Percentiles rank a stretch among this genome's conserved stretches.
Conservation (phyloP, 1,140 invertebrate species). For the Drosophila bocki region DNA sequence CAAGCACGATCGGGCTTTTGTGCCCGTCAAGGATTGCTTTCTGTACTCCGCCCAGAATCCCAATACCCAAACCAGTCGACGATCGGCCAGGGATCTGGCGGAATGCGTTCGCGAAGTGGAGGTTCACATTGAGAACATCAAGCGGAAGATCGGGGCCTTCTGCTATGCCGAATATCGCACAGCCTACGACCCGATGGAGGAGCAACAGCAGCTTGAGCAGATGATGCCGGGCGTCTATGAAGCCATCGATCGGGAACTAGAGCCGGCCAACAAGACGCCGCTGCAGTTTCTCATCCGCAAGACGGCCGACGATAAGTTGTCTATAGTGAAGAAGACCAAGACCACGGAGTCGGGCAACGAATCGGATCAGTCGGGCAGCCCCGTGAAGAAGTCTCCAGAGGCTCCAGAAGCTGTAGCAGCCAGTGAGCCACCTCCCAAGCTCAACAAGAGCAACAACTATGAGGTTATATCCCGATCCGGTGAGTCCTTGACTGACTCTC, state of each 20-base stretch:
- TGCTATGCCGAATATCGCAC: conserved; percentile 91
- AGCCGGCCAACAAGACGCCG: conserved; percentile 81
- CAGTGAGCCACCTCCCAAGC: conserved; percentile 47
- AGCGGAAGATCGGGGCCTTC: conserved; percentile 91
- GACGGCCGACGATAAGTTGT: conserved; percentile 78
- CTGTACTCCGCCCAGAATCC: conserved; percentile 91
- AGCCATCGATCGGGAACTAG: conserved; percentile 58
- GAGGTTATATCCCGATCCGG: conserved; percentile 66
- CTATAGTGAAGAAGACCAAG: conserved; percentile 80
- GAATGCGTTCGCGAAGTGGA: conserved; percentile 88
- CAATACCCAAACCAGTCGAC: conserved; percentile 84
- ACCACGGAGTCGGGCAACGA: conserved; percentile 74
- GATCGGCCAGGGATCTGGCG: conserved; percentile 86
- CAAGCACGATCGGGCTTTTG: conserved; percentile 96
- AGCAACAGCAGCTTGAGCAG: conserved; percentile 89
- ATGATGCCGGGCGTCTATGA: conserved; percentile 87
- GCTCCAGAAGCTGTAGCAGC: neutral
- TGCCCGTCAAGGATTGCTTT: conserved; percentile 93
- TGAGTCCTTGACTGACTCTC: conserved; percentile 63
- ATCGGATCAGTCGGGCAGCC: conserved; percentile 66
- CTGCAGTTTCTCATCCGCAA: conserved; percentile 82
- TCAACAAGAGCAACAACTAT: conserved; percentile 68
- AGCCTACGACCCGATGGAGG: conserved; percentile 89
- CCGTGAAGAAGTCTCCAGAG: conserved; percentile 44
- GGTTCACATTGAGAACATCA: conserved; percentile 90